Evolutionary conservation across 1,140 invertebrate genomes (phyloP).

Genomic region (Penaeus indicus): DNA sequence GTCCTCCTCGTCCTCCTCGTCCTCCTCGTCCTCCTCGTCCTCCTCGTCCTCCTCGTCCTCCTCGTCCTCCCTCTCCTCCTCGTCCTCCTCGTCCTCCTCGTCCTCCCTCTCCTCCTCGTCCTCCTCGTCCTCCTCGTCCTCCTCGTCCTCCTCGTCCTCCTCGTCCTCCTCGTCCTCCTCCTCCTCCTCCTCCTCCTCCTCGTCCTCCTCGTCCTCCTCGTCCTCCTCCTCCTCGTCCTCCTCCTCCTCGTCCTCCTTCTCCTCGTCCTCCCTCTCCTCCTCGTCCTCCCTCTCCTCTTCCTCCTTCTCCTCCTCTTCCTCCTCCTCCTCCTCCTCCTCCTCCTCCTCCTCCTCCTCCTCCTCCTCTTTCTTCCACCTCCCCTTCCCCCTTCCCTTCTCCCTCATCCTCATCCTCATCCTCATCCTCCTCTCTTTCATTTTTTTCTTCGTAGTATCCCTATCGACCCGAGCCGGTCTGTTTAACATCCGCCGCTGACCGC

Average conservation of each 20-base stretch:
- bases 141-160: not conserved
- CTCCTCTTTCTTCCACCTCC: not conserved
- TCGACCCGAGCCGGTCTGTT: too few relatives aligned
- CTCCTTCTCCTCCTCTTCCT: not conserved
- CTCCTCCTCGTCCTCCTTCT: not conserved
- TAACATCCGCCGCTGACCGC: too few relatives aligned
- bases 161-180: conserved; percentile 2
- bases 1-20: conserved; percentile 4
- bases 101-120: not conserved
- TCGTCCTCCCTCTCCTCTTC: not conserved
- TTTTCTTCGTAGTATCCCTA: not conserved
- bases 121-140: not conserved
- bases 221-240: not conserved
- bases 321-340: not conserved
- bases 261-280: not conserved
- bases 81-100: not conserved
- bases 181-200: not conserved
- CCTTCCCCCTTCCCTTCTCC: not conserved
- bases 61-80: not conserved
- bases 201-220: not conserved
- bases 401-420: not conserved
- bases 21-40: not conserved
- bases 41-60: not conserved
- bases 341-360: not conserved
- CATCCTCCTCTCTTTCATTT: not conserved